phyloP scores from a whole-genome alignment of 1,140 invertebrate genomes.

The Chionoecetes opilio region DNA sequence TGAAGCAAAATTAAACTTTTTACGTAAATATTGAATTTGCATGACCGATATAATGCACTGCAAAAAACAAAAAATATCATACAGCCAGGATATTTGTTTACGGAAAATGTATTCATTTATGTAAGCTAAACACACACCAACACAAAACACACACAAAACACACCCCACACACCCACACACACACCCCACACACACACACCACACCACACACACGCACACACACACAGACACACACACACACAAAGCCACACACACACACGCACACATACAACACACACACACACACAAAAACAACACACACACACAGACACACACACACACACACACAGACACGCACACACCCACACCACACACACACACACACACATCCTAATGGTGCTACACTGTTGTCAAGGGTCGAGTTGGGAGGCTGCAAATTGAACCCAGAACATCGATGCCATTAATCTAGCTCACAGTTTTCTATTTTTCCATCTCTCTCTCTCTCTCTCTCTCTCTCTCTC shows the following conservation, averaged over 20 bases:
- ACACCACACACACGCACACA: too few species aligned
- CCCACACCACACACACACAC: slow-evolving; percentile 14
- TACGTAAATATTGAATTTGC: too few species aligned
- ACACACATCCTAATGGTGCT: not conserved
- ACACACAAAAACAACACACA: not conserved
- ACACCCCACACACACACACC: too few species aligned
- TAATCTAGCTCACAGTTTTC: slow-evolving; percentile 4
- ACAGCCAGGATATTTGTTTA: too few species aligned
- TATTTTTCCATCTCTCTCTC: not conserved
- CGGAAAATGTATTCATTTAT: too few species aligned
- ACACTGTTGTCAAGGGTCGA: not conserved
- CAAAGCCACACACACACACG: not conserved
- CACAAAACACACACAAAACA: too few species aligned
- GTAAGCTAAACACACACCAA: too few species aligned
- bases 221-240: too few species aligned
- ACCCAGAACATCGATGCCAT: not conserved
- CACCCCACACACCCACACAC: too few species aligned
- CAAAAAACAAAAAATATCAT: too few species aligned
- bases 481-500: not conserved
- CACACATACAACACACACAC: slow-evolving; percentile 16
- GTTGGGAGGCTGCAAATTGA: not conserved
- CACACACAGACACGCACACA: slow-evolving; percentile 16
- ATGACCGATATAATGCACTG: too few species aligned
- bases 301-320: not conserved
- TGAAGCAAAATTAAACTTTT: too few species aligned